Percentiles rank a stretch among this genome's conserved stretches.
phyloP scores from a whole-genome alignment of 2,888 invertebrate genomes.

The Pteria penguin region DNA sequence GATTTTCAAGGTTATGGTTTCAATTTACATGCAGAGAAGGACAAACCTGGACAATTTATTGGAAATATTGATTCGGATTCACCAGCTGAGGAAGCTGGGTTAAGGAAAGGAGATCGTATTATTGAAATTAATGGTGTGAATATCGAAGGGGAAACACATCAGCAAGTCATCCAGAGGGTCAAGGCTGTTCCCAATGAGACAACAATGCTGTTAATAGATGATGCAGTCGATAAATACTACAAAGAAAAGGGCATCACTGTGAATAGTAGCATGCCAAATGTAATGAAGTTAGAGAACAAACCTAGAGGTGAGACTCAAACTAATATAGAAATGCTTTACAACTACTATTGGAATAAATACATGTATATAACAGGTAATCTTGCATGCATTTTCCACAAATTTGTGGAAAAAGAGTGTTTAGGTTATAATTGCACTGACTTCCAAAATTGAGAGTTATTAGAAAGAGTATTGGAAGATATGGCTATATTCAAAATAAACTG shows the following conservation, averaged over 20 bases:
- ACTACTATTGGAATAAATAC: too few species aligned
- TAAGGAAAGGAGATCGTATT: constrained; percentile 89
- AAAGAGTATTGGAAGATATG: too few species aligned
- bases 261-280: constrained; percentile 56
- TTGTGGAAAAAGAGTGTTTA: too few species aligned
- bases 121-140: constrained; percentile 91
- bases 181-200: constrained; percentile 92
- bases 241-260: constrained; percentile 81
- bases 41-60: constrained; percentile 95
- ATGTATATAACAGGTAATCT: too few species aligned
- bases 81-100: constrained; percentile 83
- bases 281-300: constrained; percentile 42
- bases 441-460: too few species aligned
- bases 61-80: constrained; percentile 91
- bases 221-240: constrained; percentile 87
- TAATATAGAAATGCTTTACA: too few species aligned
- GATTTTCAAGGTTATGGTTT: constrained; percentile 99
- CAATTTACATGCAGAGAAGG: constrained; percentile 97
- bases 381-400: too few species aligned
- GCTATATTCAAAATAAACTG: too few species aligned
- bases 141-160: constrained; percentile 94
- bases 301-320: constrained; percentile 26
- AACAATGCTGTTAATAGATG: constrained; percentile 91
- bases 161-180: constrained; percentile 93
- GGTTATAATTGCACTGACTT: too few species aligned